Evolutionary conservation across 2,113 vertebrate species (phyloP), one percentile per base, ranked within the genome.

Genomic region (Microcebus ravelobensis): DNA sequence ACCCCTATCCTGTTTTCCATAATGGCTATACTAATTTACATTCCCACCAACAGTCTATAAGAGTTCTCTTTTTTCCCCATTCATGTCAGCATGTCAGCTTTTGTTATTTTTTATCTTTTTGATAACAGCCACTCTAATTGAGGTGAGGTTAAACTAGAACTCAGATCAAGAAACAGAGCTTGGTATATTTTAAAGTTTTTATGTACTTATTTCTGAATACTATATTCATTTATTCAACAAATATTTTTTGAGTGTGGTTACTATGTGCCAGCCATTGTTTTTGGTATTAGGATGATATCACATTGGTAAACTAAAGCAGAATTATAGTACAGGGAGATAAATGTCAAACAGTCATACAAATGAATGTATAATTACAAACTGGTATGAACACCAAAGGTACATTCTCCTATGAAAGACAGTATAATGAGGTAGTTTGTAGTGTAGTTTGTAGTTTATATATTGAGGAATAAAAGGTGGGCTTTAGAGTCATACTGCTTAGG

Each of bases 301-400:
- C 42, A 94, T 11, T 88, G n/a, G 42, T 91, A 23, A 83, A 91
- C 39, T 74, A 79, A 92, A 94, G 11, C 42, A 61, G 48, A 86
- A 25, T 74, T 86, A 48, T 2, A 12, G 14, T 76, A 39, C 36
- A 59, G 77, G 23, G 45, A 55, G 31, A 45, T 57, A 85, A 95
- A n/a, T 6, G 17, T 85, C 77, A 84, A 11, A 27, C 76, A 79
- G 31, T 67, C 39, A 88, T 48, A 2, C 34, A 71, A 48, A 61
- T 95, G 34, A 61, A 70, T 61, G 23, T 59, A 21, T 84, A 65
- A 79, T 94, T 96, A 84, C 11, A 80, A 73, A 81, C 71, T 74
- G 9, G 9, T 76, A 10, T 73, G 21, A 52, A 65, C 20, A 27
- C 18, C 34, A 34, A 86, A 50, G 18, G 25, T 31, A 80, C 45